Conservation (phyloP, 2,113 vertebrate genomes). For the Triplophysa dalaica region DNA sequence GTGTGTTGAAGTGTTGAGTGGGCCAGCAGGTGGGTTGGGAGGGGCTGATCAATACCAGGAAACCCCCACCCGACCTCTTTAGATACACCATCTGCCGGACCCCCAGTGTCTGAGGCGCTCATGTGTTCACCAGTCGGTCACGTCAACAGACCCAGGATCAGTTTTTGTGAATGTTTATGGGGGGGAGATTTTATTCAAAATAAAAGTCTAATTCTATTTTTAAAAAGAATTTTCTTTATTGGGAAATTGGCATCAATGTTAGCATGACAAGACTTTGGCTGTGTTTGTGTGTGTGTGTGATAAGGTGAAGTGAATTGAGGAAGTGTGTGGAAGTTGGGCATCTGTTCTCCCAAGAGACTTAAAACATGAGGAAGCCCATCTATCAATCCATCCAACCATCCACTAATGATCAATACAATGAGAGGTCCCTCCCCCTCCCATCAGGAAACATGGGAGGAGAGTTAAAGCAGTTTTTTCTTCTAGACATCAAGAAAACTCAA, state of each 20-base stretch:
- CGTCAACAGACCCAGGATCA: background rate
- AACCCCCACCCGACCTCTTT: conserved; percentile 63
- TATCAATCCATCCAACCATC: conserved; percentile 42
- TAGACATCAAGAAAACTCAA: too few species aligned
- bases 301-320: conserved; percentile 59
- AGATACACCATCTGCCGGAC: conserved; percentile 75
- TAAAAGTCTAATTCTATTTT: too few species aligned
- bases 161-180: background rate
- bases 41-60: conserved; percentile 62
- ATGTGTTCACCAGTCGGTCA: conserved; percentile 25
- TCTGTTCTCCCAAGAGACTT: conserved; percentile 59
- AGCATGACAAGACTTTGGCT: too few species aligned
- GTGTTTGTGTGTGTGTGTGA: conserved; percentile 55
- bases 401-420: conserved; percentile 24
- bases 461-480: background rate
- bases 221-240: too few species aligned
- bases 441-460: background rate
- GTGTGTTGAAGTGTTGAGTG: conserved; percentile 41
- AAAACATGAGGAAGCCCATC: conserved; percentile 50
- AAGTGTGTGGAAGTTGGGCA: conserved; percentile 53
- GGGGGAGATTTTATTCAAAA: too few species aligned
- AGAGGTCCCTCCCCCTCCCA: conserved; percentile 22
- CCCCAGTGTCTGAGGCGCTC: conserved; percentile 38
- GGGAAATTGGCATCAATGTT: too few species aligned
- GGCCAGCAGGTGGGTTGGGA: conserved; percentile 75